These are phyloP conservation scores for Acanthis flammea DNA, from an alignment of 2,797 vertebrate genomes.

Conservation along the genomic window DNA sequence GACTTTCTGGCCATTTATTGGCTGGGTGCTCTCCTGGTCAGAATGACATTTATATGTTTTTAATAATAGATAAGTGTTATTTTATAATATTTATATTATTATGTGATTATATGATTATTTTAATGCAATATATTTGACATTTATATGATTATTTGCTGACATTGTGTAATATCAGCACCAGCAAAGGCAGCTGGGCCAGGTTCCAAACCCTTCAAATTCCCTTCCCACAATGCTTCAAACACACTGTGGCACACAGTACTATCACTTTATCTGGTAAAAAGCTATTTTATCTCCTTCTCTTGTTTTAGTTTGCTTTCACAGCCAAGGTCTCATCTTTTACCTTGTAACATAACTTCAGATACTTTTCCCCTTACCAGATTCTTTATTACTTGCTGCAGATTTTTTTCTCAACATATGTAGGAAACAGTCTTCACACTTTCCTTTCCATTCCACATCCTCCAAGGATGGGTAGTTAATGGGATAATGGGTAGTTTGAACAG, in stretches of 20 bases:
- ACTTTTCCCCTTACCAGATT: not conserved
- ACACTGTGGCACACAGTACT: not conserved
- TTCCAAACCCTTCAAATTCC: not conserved
- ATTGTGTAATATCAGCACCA: not conserved
- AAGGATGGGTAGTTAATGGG: not conserved
- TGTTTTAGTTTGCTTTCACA: conserved; percentile 21
- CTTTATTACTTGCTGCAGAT: conserved; percentile 26
- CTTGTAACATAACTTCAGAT: conserved; percentile 22
- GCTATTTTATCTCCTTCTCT: not conserved
- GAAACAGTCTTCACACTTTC: conserved; percentile 23
- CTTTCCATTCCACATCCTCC: conserved; percentile 21
- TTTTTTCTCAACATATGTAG: conserved; percentile 17
- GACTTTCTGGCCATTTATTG: not conserved
- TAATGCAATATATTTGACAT: not conserved
- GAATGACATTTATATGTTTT: not conserved
- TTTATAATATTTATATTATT: not conserved
- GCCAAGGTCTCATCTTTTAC: conserved; percentile 6
- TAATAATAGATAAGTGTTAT: not conserved
- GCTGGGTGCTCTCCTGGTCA: not conserved
- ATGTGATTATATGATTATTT: not conserved
- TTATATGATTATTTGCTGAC: not conserved
- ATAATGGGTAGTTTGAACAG: not conserved
- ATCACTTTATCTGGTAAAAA: not conserved
- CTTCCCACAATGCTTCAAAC: not conserved
- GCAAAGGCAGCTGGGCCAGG: not conserved